These are phyloP conservation scores for Neoarius graeffei DNA, from an alignment of 2,113 vertebrate species.

Conservation along the genomic window DNA sequence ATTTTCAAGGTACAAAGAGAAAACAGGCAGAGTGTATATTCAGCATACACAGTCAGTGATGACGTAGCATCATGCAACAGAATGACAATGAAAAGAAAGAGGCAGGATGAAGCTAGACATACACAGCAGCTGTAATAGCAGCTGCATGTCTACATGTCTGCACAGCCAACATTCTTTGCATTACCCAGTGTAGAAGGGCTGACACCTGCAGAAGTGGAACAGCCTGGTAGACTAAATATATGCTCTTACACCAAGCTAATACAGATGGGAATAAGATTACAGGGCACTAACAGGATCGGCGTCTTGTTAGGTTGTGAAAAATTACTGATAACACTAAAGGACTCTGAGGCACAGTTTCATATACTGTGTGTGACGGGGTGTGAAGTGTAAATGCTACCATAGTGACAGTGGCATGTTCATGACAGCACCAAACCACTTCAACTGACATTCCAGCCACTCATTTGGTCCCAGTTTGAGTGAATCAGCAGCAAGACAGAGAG, in stretches of 20 bases:
- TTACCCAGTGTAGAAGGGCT: constrained; percentile 3
- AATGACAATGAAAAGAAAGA: neutral
- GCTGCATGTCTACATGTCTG: constrained; percentile 20
- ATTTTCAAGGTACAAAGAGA: neutral
- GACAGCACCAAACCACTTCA: constrained; percentile 13
- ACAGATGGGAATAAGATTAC: constrained; percentile 31
- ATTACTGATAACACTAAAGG: neutral
- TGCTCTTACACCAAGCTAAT: neutral
- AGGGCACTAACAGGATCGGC: neutral
- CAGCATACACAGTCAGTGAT: neutral
- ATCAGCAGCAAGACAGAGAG: neutral
- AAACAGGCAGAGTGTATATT: neutral
- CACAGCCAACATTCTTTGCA: constrained; percentile 13
- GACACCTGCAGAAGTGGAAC: constrained; percentile 7
- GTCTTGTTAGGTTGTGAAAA: neutral
- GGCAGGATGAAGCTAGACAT: neutral
- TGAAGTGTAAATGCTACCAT: constrained; percentile 12
- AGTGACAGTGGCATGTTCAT: constrained; percentile 25
- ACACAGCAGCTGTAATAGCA: constrained; percentile 19
- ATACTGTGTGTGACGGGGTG: constrained; percentile 10
- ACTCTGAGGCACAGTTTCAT: neutral
- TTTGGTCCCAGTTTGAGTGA: neutral
- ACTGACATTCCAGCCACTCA: constrained; percentile 25
- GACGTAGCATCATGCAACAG: neutral
- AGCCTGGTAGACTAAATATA: constrained; percentile 10